Conservation (phyloP, 2,113 vertebrate genomes). For the Tichodroma muraria region DNA sequence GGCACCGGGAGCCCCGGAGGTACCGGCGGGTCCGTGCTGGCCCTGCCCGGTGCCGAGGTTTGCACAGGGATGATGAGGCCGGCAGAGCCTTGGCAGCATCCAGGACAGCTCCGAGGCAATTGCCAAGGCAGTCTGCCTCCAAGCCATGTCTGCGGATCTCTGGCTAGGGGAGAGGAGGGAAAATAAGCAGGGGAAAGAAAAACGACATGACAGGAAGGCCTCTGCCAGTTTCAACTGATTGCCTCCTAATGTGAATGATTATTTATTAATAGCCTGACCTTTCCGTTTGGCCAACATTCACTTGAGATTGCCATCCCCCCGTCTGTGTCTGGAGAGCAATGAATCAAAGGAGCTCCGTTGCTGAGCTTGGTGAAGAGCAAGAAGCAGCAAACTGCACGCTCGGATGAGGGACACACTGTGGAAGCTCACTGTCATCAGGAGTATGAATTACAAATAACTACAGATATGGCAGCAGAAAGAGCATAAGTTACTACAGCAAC, state of each 20-base stretch:
- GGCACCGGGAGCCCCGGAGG: not conserved
- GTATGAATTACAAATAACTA: constrained; percentile 14
- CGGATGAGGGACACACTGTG: fast-evolving
- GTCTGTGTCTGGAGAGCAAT: not conserved
- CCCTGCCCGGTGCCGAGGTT: not conserved
- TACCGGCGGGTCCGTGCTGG: fast-evolving
- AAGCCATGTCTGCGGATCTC: not conserved
- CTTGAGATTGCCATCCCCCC: not conserved
- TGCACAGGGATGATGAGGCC: fast-evolving
- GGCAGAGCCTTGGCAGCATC: not conserved
- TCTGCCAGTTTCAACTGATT: not conserved
- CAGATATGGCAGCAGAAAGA: not conserved
- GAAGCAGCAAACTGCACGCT: not conserved
- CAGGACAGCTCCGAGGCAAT: not conserved
- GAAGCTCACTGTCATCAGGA: not conserved
- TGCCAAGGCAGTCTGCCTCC: too few relatives aligned
- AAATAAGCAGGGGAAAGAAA: not conserved
- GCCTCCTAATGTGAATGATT: not conserved
- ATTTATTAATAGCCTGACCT: not conserved
- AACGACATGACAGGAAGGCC: fast-evolving
- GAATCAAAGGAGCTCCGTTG: not conserved
- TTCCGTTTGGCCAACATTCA: not conserved
- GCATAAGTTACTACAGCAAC: not conserved
- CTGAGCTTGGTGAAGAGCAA: not conserved
- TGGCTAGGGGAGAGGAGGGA: not conserved